Percentiles rank a stretch among this genome's conserved stretches.
Conservation (phyloP, 2,113 vertebrate genomes). For the Pedetes capensis region DNA sequence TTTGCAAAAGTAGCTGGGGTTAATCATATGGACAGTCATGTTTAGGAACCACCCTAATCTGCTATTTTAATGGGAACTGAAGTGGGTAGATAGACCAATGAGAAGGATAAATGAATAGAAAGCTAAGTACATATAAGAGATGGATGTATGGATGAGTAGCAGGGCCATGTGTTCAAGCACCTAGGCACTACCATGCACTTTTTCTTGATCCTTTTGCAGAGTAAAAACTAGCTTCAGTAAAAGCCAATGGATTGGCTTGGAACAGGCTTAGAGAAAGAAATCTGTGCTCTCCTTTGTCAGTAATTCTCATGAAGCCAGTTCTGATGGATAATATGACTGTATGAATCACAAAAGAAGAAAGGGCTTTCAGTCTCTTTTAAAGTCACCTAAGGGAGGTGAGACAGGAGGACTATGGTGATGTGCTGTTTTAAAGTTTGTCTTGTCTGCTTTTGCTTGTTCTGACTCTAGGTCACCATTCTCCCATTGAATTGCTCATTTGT, state of each 20-base stretch:
- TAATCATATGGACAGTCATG: too few species aligned
- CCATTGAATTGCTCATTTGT: neutral
- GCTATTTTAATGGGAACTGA: neutral
- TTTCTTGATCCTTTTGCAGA: neutral
- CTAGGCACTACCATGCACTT: too few species aligned
- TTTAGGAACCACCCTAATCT: too few species aligned
- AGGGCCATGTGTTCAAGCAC: neutral
- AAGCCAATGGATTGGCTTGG: neutral
- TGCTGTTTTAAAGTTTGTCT: neutral
- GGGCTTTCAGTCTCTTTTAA: neutral
- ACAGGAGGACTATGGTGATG: neutral
- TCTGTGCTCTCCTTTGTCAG: neutral
- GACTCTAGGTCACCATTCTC: neutral
- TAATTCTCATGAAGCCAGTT: too few species aligned
- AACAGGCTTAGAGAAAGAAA: neutral
- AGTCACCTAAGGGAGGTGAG: too few species aligned
- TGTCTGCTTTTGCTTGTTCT: neutral
- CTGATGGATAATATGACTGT: neutral
- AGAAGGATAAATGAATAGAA: neutral
- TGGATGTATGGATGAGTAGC: neutral
- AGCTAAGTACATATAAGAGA: neutral
- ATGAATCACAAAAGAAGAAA: neutral
- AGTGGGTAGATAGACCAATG: neutral
- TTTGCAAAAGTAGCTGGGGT: neutral
- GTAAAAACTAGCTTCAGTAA: neutral